phyloP scores from a whole-genome alignment of 1,140 invertebrate genomes.

The Elymnias hypermnestra region DNA sequence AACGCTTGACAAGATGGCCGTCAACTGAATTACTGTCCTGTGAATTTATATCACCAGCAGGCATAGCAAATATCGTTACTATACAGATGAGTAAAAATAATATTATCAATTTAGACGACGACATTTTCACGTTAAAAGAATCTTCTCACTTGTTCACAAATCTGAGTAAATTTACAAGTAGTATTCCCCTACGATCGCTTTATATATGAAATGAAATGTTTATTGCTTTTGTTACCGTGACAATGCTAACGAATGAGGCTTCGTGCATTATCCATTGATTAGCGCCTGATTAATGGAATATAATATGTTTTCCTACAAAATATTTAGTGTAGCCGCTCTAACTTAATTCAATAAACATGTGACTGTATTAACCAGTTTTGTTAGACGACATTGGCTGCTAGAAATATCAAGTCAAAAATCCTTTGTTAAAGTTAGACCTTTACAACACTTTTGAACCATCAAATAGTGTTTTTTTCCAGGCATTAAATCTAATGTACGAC shows the following conservation, averaged over 20 bases:
- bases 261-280: constrained; percentile 2
- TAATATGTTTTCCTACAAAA: constrained; percentile 3
- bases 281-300: constrained; percentile 12
- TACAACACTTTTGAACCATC: too few relatives aligned
- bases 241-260: neutral
- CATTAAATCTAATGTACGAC: too few relatives aligned
- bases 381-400: neutral
- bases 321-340: constrained; percentile 4
- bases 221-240: neutral
- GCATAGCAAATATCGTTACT: neutral
- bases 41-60: neutral
- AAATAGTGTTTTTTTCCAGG: too few relatives aligned
- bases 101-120: constrained; percentile 6
- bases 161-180: neutral
- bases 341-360: constrained; percentile 6
- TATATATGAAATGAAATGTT: neutral
- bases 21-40: neutral
- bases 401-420: too few relatives aligned
- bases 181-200: neutral
- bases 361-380: neutral
- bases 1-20: constrained; percentile 24
- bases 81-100: constrained; percentile 8
- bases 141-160: neutral
- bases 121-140: constrained; percentile 2
- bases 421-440: too few relatives aligned